A percentile compares a stretch with the other conserved stretches of the same genome.
These are phyloP conservation scores for Phylloscopus whistleri DNA, from an alignment of 2,113 vertebrate species.

Conservation along the genomic window DNA sequence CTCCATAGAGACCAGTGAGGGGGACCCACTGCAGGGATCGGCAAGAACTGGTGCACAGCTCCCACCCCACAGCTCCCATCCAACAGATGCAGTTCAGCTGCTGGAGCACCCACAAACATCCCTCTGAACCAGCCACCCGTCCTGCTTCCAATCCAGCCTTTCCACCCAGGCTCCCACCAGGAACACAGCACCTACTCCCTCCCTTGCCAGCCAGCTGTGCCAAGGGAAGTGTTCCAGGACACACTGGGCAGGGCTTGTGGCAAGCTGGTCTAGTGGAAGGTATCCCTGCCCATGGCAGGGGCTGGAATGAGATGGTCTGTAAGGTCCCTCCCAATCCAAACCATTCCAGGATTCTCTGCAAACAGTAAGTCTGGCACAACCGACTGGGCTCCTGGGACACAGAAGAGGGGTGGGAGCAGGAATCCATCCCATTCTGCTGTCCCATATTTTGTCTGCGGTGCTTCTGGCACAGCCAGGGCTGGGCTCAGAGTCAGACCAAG, in stretches of 20 bases:
- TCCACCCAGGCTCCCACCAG: neutral
- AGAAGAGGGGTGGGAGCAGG: neutral
- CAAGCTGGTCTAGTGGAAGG: neutral
- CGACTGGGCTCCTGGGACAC: rapidly evolving
- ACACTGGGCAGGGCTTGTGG: neutral
- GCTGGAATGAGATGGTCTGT: neutral
- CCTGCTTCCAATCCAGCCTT: neutral
- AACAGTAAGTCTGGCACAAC: neutral
- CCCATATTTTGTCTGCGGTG: neutral
- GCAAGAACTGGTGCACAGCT: neutral
- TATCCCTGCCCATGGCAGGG: neutral
- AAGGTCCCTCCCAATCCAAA: neutral
- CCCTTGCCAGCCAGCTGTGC: neutral
- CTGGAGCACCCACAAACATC: neutral
- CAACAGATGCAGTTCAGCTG: neutral
- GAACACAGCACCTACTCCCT: neutral
- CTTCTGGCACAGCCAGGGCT: neutral
- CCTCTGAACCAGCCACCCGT: neutral
- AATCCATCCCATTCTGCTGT: neutral
- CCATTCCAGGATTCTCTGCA: neutral
- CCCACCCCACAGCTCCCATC: neutral
- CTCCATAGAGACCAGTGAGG: neutral
- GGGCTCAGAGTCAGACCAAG: neutral
- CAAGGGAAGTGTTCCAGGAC: neutral
- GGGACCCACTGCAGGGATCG: neutral